Evolutionary conservation across 1,140 invertebrate species (phyloP).

Genomic region (Spodoptera litura): DNA sequence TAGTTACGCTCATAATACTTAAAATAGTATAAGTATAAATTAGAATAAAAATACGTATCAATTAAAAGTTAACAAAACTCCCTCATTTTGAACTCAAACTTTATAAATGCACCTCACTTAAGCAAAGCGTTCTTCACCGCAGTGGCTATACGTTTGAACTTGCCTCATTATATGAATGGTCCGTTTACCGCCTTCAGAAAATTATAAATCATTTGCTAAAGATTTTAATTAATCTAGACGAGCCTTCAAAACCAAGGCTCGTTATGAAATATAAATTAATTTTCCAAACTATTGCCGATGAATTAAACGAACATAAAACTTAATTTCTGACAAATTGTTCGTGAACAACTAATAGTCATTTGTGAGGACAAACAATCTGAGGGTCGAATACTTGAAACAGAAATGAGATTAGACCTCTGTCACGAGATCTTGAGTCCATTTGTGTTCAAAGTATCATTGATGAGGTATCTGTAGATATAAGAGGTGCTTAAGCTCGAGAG

Average conservation of each 20-base stretch:
- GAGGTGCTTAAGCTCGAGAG: neutral
- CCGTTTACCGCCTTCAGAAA: slow-evolving; percentile 12
- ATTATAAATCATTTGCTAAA: slow-evolving; percentile 35
- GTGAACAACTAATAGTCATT: slow-evolving; percentile 8
- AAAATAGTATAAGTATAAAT: neutral
- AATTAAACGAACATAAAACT: slow-evolving; percentile 17
- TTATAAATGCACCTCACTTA: slow-evolving; percentile 30
- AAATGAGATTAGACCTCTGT: slow-evolving; percentile 22
- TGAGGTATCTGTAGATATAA: slow-evolving; percentile 16
- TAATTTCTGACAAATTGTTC: slow-evolving; percentile 25
- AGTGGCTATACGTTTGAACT: slow-evolving; percentile 31
- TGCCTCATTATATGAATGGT: slow-evolving; percentile 26
- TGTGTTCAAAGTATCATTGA: slow-evolving; percentile 34
- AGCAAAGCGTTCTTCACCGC: slow-evolving; percentile 17
- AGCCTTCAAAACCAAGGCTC: slow-evolving; percentile 22
- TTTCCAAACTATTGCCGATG: slow-evolving; percentile 37
- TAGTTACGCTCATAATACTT: too few relatives aligned
- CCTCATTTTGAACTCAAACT: slow-evolving; percentile 3
- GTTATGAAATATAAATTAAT: slow-evolving; percentile 26
- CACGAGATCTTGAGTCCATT: slow-evolving; percentile 16
- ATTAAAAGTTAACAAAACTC: slow-evolving; percentile 26
- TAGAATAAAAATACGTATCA: neutral
- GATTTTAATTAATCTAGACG: slow-evolving; percentile 34
- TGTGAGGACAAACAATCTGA: slow-evolving; percentile 14
- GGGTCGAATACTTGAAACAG: slow-evolving; percentile 2